Evolutionary conservation across 2,797 vertebrate species (phyloP).

Genomic region (Oophaga sylvatica): DNA sequence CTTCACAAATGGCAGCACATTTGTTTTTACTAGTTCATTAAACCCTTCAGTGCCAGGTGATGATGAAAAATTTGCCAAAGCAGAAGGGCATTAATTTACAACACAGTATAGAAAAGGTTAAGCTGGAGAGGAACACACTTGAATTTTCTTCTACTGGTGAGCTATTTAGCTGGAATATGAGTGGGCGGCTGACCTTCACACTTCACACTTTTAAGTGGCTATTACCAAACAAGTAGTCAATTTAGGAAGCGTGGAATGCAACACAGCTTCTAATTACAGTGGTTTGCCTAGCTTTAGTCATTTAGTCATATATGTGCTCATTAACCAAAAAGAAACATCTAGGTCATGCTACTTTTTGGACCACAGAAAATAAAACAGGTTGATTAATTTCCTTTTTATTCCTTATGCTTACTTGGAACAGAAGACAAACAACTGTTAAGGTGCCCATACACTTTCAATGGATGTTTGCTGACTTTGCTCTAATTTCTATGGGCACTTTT

Average conservation of each 20-base stretch:
- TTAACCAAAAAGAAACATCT: conserved; percentile 32
- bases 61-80: background rate
- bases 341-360: conserved; percentile 1
- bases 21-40: conserved; percentile 30
- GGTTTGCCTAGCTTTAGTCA: conserved; percentile 23
- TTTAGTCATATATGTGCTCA: conserved; percentile 24
- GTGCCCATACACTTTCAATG: too few relatives aligned
- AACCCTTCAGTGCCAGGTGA: conserved; percentile 24
- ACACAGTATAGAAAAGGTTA: conserved; percentile 44
- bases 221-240: conserved; percentile 55
- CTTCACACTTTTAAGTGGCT: conserved; percentile 58
- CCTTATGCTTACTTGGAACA: background rate
- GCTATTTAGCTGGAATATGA: conserved; percentile 47
- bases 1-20: background rate
- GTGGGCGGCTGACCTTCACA: conserved; percentile 56
- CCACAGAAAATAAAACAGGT: conserved; percentile 9
- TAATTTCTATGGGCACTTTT: too few relatives aligned
- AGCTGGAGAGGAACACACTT: conserved; percentile 41
- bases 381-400: background rate
- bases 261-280: conserved; percentile 56
- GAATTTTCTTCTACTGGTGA: conserved; percentile 30
- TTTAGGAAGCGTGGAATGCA: conserved; percentile 32
- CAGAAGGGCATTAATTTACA: conserved; percentile 28
- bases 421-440: background rate
- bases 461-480: too few relatives aligned